A percentile compares a stretch with the other conserved stretches of the same genome.
Conservation (phyloP, 2,888 invertebrate genomes). For the Mechanitis mazaeus region DNA sequence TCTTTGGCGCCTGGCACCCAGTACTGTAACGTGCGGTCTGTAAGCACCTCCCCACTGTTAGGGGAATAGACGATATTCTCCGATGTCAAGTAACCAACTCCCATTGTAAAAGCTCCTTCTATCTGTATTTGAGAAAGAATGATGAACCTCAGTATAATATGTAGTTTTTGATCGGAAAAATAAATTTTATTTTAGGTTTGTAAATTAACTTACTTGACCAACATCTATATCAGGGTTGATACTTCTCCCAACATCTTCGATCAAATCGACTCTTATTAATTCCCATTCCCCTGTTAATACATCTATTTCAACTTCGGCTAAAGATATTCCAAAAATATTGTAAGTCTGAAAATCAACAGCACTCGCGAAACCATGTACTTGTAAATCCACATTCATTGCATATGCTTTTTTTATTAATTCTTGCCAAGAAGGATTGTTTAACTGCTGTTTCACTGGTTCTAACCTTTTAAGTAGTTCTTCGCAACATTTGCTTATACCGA, state of each 20-base stretch:
- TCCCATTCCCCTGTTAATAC: constrained; percentile 84
- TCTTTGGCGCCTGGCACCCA: constrained; percentile 84
- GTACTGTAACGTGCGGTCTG: constrained; percentile 87
- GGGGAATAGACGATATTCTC: constrained; percentile 81
- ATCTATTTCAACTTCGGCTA: constrained; percentile 83
- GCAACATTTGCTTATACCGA: constrained; percentile 42
- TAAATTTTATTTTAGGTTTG: neutral
- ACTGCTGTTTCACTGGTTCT: constrained; percentile 59
- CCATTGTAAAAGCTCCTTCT: constrained; percentile 87
- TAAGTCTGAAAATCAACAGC: constrained; percentile 63
- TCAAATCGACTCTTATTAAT: constrained; percentile 78
- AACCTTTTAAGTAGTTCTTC: constrained; percentile 40
- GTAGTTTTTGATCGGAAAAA: too few species aligned
- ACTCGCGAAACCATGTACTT: constrained; percentile 69
- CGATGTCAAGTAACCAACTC: constrained; percentile 82
- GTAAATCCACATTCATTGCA: constrained; percentile 68
- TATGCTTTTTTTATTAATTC: constrained; percentile 72
- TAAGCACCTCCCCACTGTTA: constrained; percentile 80
- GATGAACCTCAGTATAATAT: neutral
- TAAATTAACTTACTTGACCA: constrained; percentile 72
- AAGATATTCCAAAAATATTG: constrained; percentile 74
- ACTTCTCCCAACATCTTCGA: constrained; percentile 83
- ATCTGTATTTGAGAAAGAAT: constrained; percentile 41
- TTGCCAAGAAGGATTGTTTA: constrained; percentile 74
- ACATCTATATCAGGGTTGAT: constrained; percentile 82